These are phyloP conservation scores for Chloropsis hardwickii DNA, from an alignment of 2,113 vertebrate genomes.

Conservation along the genomic window DNA sequence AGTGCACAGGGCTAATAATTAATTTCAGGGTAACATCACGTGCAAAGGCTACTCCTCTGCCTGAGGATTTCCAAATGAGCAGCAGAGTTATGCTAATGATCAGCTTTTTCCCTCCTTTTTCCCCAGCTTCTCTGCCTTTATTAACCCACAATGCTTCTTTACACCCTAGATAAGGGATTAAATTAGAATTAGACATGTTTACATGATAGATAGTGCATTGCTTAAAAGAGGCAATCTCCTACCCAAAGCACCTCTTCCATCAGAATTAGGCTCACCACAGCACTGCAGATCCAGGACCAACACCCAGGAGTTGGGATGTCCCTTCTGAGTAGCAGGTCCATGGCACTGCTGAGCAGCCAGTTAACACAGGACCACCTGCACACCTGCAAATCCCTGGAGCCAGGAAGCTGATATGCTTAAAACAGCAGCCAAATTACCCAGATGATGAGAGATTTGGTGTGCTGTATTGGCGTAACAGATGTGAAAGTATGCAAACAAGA, in stretches of 20 bases:
- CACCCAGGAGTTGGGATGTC: not conserved
- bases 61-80: not conserved
- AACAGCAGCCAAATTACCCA: not conserved
- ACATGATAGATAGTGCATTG: not conserved
- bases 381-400: not conserved
- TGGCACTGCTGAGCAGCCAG: not conserved
- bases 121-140: not conserved
- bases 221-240: not conserved
- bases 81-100: not conserved
- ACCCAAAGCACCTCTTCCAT: not conserved
- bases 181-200: not conserved
- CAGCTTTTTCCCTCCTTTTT: rapidly evolving
- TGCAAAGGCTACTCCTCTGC: not conserved
- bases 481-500: not conserved
- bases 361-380: not conserved
- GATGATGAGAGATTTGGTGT: not conserved
- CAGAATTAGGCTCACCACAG: rapidly evolving
- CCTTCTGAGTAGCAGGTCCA: rapidly evolving
- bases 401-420: not conserved
- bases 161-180: not conserved
- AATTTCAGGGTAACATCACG: not conserved
- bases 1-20: not conserved
- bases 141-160: not conserved
- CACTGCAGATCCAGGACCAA: not conserved
- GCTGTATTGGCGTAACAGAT: rapidly evolving